Evolutionary conservation across 2,888 invertebrate species (phyloP).

Genomic region (Alloplasta piceator): DNA sequence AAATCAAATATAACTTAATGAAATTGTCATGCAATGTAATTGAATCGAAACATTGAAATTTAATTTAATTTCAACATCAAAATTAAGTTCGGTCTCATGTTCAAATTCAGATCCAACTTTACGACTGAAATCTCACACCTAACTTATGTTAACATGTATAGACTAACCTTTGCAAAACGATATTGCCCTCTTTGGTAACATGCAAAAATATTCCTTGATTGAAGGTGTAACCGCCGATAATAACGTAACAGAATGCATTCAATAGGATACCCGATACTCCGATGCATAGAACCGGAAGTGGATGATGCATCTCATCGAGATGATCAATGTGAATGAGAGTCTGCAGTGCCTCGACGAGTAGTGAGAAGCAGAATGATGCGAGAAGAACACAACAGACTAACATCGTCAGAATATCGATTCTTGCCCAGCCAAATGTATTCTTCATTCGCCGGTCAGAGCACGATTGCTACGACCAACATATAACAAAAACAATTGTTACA

Average conservation of each 20-base stretch:
- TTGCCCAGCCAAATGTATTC: constrained; percentile 97
- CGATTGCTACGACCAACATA: constrained; percentile 81
- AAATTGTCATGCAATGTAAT: no score
- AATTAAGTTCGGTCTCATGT: no score
- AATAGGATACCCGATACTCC: constrained; percentile 89
- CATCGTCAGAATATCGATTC: constrained; percentile 94
- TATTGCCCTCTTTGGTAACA: constrained; percentile 86
- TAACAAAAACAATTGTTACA: not conserved
- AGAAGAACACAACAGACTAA: constrained; percentile 92
- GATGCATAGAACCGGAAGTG: constrained; percentile 89
- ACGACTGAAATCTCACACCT: no score
- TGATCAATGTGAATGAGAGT: constrained; percentile 90
- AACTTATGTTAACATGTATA: not conserved
- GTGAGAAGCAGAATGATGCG: constrained; percentile 92
- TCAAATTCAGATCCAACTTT: no score
- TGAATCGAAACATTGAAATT: no score
- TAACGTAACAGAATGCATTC: constrained; percentile 90
- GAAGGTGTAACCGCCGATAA: constrained; percentile 92
- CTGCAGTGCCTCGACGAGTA: constrained; percentile 92
- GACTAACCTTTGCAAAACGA: constrained; percentile 84
- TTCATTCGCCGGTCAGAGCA: constrained; percentile 87
- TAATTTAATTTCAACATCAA: no score
- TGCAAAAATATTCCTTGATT: constrained; percentile 89
- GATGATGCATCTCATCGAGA: constrained; percentile 90
- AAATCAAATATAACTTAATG: no score